Evolutionary conservation across 2,113 vertebrate genomes (phyloP), one percentile per base, ranked within the genome.

Genomic region (Ramphastos sulfuratus): DNA sequence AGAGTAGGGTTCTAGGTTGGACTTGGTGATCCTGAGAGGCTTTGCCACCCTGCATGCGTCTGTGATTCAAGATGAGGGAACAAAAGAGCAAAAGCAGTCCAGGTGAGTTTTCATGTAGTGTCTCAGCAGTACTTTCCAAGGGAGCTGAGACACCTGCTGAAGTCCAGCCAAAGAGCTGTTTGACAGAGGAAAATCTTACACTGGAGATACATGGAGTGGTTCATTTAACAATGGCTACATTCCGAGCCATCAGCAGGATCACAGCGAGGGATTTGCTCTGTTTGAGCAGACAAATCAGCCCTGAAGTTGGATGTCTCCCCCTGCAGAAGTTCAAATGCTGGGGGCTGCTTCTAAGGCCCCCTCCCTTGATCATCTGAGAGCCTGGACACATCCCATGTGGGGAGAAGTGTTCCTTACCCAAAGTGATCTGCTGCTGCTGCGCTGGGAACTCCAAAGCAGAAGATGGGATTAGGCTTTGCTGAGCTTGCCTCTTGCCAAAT

Each of bases 251-350:
- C 93, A 85, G 82, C 65, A 4, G 94, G 87, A 96, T 94, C 93
- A 93, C 89, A 95, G 79, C 0, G 3, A 58, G 80, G 76, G 93
- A 90, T 95, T 96, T 94, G 79, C 79, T 91, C 82, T 77, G 87
- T 89, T 92, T 94, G 91, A 96, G 94, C 85, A 94, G 60, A 12
- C 85, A 95, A 94, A 96, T 85, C 71, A 91, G 72, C 82, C 48
- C 0, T 83, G 85, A 92, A 10, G 3, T 58, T 50, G 56, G 72
- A 74, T 44, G 64, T 24, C 55, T 73, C 25, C 82, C 65, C 56
- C 59, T 77, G 80, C 72, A 92, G 52, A 67, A 28, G 79, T 72
- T 91, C 85, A 78, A 54, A 90, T 2, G 0, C 42, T 77, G 82
- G 44, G 66, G 37, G 16, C 9, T 95, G 16, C 75, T 75, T 71